phyloP scores from a whole-genome alignment of 2,888 invertebrate species.

The Andrena praecox region DNA sequence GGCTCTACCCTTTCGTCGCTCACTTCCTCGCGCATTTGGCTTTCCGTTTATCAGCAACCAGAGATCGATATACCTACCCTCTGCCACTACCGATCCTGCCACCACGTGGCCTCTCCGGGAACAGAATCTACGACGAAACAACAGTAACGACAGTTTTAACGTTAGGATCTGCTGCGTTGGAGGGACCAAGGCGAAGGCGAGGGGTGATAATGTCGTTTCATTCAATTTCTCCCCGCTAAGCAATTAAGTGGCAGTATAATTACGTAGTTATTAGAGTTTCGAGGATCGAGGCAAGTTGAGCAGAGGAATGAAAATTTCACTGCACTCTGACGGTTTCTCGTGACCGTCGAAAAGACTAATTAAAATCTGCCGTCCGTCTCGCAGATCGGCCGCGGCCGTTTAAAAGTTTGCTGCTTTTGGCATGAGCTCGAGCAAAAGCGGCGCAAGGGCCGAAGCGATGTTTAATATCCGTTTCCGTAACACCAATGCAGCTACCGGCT shows the following conservation, averaged over 20 bases:
- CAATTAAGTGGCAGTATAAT: slow-evolving; percentile 59
- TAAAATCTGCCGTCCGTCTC: slow-evolving; percentile 61
- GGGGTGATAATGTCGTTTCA: slow-evolving; percentile 57
- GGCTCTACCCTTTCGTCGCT: slow-evolving; percentile 25
- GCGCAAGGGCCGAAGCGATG: slow-evolving; percentile 8
- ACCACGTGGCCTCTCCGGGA: too few relatives aligned
- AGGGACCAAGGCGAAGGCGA: slow-evolving; percentile 28
- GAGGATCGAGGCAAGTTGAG: slow-evolving; percentile 44
- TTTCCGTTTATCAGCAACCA: slow-evolving; percentile 77
- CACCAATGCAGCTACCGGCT: too few relatives aligned
- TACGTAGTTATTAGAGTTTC: slow-evolving; percentile 63
- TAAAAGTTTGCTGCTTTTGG: slow-evolving; percentile 39
- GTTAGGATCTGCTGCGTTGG: neutral
- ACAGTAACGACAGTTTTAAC: neutral
- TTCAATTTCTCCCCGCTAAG: slow-evolving; percentile 51
- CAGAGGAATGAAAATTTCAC: slow-evolving; percentile 57
- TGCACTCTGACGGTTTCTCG: slow-evolving; percentile 32
- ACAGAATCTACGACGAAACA: neutral
- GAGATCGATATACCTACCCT: slow-evolving; percentile 66
- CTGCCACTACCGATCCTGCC: neutral
- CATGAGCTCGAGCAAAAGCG: slow-evolving; percentile 21
- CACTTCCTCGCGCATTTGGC: slow-evolving; percentile 76
- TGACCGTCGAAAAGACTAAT: slow-evolving; percentile 61
- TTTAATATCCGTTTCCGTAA: slow-evolving; percentile 3
- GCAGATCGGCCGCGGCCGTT: slow-evolving; percentile 36